Base-by-base conservation (phyloP, 1,140 invertebrate species). In the Euura saliciscinereae region DNA sequence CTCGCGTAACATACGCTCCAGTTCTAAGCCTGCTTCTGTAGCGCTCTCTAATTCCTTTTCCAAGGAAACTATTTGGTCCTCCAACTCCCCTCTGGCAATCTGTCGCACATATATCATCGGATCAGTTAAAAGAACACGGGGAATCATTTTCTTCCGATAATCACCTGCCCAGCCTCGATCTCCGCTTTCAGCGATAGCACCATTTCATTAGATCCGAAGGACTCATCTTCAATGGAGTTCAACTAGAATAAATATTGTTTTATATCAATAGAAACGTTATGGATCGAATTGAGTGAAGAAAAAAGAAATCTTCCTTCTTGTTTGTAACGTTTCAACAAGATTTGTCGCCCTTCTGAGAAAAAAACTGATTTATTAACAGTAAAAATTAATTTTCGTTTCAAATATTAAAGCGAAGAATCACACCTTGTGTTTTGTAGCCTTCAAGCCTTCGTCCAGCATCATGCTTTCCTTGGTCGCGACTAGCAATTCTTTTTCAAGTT, bases 121-220 rank as follows among this genome's bases (percentile, higher is more conserved):
- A 89, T 87, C 68, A 84, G 75, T 42, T 85, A 81, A 45, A 82
- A 79, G 68, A 88, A 85, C 45, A 80, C 66, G 87, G 69, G 82
- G 83, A 45, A 85, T 79, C 45, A 88, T 77, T 78, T 85, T 84
- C 74, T 87, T 85, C 65, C 86, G 80, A 65, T 45, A 74, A 74
- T 76, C 78, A 87, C 86, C 76, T 87, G 80, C 59, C 78, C 78
- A 28, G 66, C 70, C 81, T 82, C 80, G 64, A 88, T 76, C 51
- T 88, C 84, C 13, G 74, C n/a, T 76, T 84, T 87, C 69, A 88
- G 76, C 44, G 84, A 84, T 43, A 73, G 70, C 45, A 87, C 91
- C 90, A 93, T 91, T 80, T 93, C 92, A 76, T 93, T 92, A 77
- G 91, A 91, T 5, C 91, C 92, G 84, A 92, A 92, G 4, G 92